Evolutionary conservation across 2,888 invertebrate genomes (phyloP), one percentile per base, ranked within the genome.

Genomic region (Papilio elwesi): DNA sequence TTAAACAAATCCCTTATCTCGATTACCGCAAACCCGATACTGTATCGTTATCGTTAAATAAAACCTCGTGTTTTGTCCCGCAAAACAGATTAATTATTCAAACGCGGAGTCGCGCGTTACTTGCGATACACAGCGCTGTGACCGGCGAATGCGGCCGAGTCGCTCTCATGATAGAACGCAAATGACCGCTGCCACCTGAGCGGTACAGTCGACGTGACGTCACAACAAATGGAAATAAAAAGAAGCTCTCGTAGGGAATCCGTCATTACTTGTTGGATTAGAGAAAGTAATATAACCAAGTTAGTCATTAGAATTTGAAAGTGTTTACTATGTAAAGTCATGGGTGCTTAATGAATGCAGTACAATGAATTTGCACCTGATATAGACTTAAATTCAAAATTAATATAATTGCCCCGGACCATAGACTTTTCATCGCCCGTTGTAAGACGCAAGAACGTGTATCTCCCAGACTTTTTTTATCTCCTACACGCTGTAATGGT

Each of bases 281-380:
- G 87, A 87, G 90, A 91, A 91, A 91, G 90, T 88, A 74, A 81
- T 78, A 76, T 79, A 82, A 78, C 81, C 82, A 85, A 81, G 83
- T 82, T 84, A 85, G 86, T 83, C 78, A 80, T 76, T 78, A 78
- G 79, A 79, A 84, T 86, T 89, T 84, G 92, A 92, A 92, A 92
- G 92, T 88, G n/a, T n/a, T n/a, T n/a, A n/a, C n/a, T n/a, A n/a
- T n/a, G 88, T 81, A 89, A 91, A 91, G 87, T 83, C 82, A 81
- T 71, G 47, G 7, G 10, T 36, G n/a, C 79, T 82, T 78, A 78
- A 76, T 79, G 76, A 79, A 78, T 79, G 76, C 76, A 71, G 7
- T 77, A n/a, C 51, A n/a, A 51, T 26, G 55, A 16, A 11, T 26
- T 26, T 43, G 6, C 43, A 26, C 55, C 26, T 55, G 26, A 9